phyloP scores from a whole-genome alignment of 1,140 invertebrate genomes.

The Zaprionus ornatus region DNA sequence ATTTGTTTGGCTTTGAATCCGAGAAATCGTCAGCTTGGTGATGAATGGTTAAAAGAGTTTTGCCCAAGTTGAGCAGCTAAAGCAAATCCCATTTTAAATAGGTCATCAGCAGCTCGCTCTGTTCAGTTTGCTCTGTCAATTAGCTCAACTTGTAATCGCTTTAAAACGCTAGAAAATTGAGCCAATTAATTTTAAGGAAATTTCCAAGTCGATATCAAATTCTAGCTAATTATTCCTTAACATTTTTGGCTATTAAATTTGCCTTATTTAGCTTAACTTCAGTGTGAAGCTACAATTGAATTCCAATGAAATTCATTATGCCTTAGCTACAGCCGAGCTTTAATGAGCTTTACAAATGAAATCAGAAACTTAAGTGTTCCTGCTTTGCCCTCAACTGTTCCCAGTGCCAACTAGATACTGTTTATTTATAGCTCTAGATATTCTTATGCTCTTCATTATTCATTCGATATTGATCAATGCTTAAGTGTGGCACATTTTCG shows the following conservation, averaged over 20 bases:
- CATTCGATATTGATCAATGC: constrained; percentile 1
- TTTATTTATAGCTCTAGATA: not conserved
- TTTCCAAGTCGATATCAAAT: not conserved
- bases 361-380: not conserved
- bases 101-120: not conserved
- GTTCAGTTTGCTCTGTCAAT: not conserved
- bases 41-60: not conserved
- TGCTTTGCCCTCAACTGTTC: not conserved
- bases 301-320: not conserved
- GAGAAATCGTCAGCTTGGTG: not conserved
- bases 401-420: not conserved
- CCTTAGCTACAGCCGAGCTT: not conserved
- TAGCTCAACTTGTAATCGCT: not conserved
- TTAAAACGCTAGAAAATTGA: not conserved
- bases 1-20: not conserved
- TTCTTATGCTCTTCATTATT: not conserved
- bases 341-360: not conserved
- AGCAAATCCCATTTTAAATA: not conserved
- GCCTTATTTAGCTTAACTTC: not conserved
- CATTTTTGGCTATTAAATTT: not conserved
- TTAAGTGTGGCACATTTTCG: not conserved
- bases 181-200: not conserved
- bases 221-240: not conserved
- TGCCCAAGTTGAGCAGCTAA: too few species aligned
- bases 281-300: not conserved